Base-by-base conservation (phyloP, 2,113 vertebrate genomes). In the Pogonocichla stellata region DNA sequence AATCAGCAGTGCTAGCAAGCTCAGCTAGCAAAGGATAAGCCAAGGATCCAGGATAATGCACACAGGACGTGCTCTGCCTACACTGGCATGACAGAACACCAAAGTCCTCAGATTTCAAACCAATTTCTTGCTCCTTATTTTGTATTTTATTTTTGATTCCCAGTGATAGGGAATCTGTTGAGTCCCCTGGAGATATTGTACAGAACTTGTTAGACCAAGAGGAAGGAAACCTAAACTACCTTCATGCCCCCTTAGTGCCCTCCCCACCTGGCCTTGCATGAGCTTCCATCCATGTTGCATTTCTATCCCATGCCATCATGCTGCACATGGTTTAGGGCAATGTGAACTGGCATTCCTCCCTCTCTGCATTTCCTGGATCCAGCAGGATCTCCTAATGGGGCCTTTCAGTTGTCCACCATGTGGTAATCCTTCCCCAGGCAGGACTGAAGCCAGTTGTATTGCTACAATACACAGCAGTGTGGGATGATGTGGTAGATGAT, bases 221-320 rank as follows among this genome's bases (percentile, higher is more conserved):
- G 56, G 29, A 86, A 19, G 50, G 75, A 83, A 92, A 70, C 19
- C 5, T 77, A 29, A 86, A 74, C 15, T 36, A 42, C 23, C 6
- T 71, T 53, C 56, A 53, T n/a, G 51, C 13, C 60, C 57, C 24
- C 4, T 80, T 65, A 65, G 24, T 73, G 47, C 17, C 8, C 36
- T 90, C 14, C 48, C 48, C 57, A 65, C 24, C 10, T 57, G 31
- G 54, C 74, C 40, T 22, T 19, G 18, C 25, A 42, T 8, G 78
- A 77, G 24, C 40, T 66, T 80, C 54, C 38, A 38, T 25, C 14
- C 3, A 1, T 11, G 53, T 29, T 0, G 1, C 1, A 1, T 65
- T 36, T 72, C 50, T 33, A 22, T 34, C 53, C 69, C 22, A 70
- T 16, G 19, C 50, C 54, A 50, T 53, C 43, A 36, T 0, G 1